These are phyloP conservation scores for Addax nasomaculatus DNA, from an alignment of 2,113 vertebrate species.

Conservation along the genomic window DNA sequence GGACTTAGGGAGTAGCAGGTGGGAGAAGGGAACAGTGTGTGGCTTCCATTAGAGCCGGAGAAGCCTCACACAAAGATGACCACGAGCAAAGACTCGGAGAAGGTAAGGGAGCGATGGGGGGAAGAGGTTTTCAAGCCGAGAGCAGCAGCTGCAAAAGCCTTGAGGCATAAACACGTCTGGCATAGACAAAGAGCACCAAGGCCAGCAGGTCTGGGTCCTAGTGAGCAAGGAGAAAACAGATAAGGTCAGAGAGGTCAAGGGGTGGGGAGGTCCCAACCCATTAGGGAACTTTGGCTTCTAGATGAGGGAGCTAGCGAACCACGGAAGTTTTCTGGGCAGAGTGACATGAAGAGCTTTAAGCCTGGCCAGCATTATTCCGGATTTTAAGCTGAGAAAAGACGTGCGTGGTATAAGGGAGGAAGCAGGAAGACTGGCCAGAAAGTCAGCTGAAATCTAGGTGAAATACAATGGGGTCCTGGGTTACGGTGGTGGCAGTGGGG, in stretches of 20 bases:
- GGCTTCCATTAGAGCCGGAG: background rate
- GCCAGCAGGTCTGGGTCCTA: background rate
- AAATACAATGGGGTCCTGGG: background rate
- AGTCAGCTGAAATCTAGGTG: background rate
- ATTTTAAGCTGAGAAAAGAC: background rate
- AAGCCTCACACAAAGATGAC: background rate
- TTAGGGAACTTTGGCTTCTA: background rate
- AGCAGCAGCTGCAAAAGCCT: background rate
- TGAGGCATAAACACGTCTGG: background rate
- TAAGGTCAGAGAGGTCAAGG: background rate
- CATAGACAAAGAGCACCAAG: background rate
- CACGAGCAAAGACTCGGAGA: background rate
- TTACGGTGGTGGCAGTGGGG: background rate
- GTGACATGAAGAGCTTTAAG: background rate
- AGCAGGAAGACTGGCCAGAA: background rate
- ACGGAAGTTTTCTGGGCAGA: background rate
- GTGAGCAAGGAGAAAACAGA: background rate
- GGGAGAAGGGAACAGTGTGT: background rate
- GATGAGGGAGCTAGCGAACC: background rate
- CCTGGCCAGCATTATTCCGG: background rate
- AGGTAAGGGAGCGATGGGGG: background rate
- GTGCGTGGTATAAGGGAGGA: background rate
- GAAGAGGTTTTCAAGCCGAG: background rate
- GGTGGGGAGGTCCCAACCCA: background rate
- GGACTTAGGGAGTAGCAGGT: background rate